These are phyloP conservation scores for Promerops cafer DNA, from an alignment of 2,113 vertebrate genomes.

Conservation along the genomic window DNA sequence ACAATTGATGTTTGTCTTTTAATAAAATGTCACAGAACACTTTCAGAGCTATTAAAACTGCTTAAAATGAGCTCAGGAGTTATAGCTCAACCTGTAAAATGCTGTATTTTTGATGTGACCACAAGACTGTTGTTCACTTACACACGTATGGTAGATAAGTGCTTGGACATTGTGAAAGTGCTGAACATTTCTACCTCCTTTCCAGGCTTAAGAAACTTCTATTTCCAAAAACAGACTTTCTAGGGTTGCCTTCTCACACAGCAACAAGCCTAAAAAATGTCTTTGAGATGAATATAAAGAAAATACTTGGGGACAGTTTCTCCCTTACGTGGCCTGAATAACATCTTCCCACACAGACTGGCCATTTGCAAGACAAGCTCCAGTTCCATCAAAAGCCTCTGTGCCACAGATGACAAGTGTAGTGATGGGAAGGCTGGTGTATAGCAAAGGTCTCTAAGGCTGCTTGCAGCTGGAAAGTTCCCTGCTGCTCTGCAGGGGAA, in stretches of 20 bases:
- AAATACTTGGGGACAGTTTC: neutral
- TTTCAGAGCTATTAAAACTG: neutral
- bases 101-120: neutral
- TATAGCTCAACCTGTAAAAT: neutral
- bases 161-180: neutral
- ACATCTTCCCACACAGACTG: neutral
- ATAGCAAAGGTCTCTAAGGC: neutral
- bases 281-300: conserved; percentile 2
- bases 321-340: neutral
- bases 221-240: neutral
- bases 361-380: neutral
- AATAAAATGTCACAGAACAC: neutral
- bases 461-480: neutral
- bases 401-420: neutral
- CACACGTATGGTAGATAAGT: neutral
- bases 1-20: neutral
- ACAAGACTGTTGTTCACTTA: neutral
- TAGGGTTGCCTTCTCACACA: neutral
- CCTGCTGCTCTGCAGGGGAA: neutral
- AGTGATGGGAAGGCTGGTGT: neutral
- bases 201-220: neutral
- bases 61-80: neutral
- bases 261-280: neutral
- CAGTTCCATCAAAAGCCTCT: neutral
- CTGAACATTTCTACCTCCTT: neutral